phyloP scores from a whole-genome alignment of 2,113 vertebrate species.

The Apaloderma vittatum region DNA sequence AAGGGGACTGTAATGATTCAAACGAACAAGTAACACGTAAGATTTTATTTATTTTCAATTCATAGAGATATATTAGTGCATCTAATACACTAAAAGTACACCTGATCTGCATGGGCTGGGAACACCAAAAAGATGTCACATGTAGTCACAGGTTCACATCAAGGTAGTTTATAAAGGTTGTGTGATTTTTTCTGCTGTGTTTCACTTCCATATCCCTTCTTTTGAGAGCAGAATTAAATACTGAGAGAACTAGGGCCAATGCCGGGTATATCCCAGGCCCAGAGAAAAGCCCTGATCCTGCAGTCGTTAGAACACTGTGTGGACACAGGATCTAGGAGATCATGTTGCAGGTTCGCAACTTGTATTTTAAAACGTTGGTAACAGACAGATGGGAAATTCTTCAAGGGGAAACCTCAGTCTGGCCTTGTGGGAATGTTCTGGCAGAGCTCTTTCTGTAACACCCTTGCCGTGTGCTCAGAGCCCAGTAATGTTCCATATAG shows the following conservation, averaged over 20 bases:
- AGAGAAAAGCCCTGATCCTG: constrained; percentile 22
- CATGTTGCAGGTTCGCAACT: constrained; percentile 29
- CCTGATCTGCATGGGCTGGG: not conserved
- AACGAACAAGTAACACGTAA: not conserved
- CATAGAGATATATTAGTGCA: not conserved
- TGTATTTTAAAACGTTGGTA: constrained; percentile 50
- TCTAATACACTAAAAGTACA: not conserved
- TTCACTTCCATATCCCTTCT: not conserved
- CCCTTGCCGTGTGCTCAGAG: not conserved
- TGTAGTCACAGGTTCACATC: not conserved
- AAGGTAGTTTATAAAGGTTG: not conserved
- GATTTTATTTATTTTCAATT: not conserved
- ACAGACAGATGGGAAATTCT: constrained; percentile 57
- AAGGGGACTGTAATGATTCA: not conserved
- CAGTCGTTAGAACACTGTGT: not conserved
- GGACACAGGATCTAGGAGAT: constrained; percentile 30
- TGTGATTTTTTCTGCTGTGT: not conserved
- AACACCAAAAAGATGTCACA: not conserved
- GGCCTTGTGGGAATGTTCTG: constrained; percentile 66
- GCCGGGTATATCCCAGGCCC: not conserved
- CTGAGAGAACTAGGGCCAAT: not conserved
- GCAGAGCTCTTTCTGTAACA: constrained; percentile 16
- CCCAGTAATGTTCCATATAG: constrained; percentile 36
- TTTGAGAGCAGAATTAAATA: not conserved
- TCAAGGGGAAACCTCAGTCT: constrained; percentile 58